Evolutionary conservation across 1,140 invertebrate genomes (phyloP), one percentile per base, ranked within the genome.

Genomic region (Drosophila littoralis): DNA sequence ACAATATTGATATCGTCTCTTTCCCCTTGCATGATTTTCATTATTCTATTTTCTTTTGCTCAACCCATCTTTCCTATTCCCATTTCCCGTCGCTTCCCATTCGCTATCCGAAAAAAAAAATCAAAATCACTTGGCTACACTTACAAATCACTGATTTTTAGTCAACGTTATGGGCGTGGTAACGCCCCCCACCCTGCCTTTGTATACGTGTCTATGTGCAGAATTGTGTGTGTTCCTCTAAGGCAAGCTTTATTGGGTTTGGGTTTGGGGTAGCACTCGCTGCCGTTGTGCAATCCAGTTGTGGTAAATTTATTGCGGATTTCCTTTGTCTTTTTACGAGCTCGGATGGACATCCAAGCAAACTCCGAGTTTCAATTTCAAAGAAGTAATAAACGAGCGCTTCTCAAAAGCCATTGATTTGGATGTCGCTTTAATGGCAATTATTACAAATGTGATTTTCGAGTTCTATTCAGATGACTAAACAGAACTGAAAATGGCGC

Each of bases 141-240:
- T 86, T 81, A 73, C 83, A 78, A 86, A 86, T 86, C 82, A 83
- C 85, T 83, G 82, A 82, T 79, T 88, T 82, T 74, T 84, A 77
- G 81, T 51, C 65, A 81, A 79, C 75, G 65, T 69, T 76, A 60
- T 72, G 82, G 82, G 82, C 82, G 83, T 86, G 82, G 83, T 63
- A 82, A 79, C 64, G 48, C 67, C 60, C 38, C 22, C 42, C 22
- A 0, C 22, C 4, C 22, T 28, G 4, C 63, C 17, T 77, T 48
- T 54, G 51, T 61, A 51, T 69, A 36, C 33, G 45, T n/a, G 13
- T 58, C 52, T 61, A 42, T 55, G 40, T 64, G 22, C 74, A 36
- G 63, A 61, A 45, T 71, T 68, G 50, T 33, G 15, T 59, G 33
- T 43, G 59, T 10, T 7, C 10, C 50, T 42, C 15, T n/a, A 6